Conservation (phyloP, 2,797 vertebrate species). For the Simalia tracyae region DNA sequence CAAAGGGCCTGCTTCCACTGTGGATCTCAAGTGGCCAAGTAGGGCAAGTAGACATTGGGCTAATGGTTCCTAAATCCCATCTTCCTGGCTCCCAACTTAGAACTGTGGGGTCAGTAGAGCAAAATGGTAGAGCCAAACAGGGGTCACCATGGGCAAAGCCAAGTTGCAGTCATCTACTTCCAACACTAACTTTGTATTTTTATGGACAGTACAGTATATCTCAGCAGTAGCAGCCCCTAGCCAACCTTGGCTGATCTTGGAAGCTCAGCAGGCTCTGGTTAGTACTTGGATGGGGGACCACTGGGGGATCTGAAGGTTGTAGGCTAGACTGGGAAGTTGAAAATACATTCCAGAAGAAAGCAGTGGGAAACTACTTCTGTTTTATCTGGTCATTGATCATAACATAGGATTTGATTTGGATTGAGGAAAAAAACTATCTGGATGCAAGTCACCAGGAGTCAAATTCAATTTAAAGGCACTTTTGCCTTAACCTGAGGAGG, state of each 20-base stretch:
- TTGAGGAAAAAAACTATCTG: not conserved
- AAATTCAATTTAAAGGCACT: not conserved
- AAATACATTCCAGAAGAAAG: not conserved
- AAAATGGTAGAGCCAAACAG: not conserved
- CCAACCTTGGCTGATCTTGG: not conserved
- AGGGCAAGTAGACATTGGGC: not conserved
- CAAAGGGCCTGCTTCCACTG: not conserved
- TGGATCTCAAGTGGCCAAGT: not conserved
- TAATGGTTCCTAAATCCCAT: not conserved
- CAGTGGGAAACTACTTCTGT: not conserved
- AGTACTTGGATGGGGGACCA: not conserved
- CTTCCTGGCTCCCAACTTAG: not conserved
- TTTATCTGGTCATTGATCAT: not conserved
- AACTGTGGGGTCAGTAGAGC: not conserved
- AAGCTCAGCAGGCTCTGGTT: not conserved
- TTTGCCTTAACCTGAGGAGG: not conserved
- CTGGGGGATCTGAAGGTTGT: not conserved
- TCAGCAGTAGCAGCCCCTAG: not conserved
- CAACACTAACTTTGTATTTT: not conserved
- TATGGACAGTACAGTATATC: not conserved
- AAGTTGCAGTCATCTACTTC: not conserved
- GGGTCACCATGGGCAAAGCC: not conserved
- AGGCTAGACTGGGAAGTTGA: not conserved
- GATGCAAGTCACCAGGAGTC: not conserved
- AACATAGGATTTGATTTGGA: not conserved